These are phyloP conservation scores for Mirza zaza DNA, from an alignment of 2,113 vertebrate genomes.

Conservation along the genomic window DNA sequence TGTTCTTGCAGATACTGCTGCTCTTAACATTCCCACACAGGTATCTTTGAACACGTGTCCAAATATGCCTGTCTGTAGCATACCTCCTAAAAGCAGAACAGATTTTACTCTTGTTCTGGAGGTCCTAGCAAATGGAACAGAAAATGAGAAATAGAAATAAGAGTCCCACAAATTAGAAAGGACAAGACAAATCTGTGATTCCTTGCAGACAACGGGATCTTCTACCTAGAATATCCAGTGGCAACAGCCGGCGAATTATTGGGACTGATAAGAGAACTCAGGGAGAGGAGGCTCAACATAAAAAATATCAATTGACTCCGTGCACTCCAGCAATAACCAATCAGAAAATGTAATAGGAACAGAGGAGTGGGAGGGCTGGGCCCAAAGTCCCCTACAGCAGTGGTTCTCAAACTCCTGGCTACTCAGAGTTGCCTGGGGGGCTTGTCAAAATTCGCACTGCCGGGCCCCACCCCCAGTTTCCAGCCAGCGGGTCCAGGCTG, in stretches of 20 bases:
- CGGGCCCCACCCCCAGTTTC: background rate
- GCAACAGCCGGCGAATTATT: background rate
- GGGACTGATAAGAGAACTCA: background rate
- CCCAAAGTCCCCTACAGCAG: background rate
- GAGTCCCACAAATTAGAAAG: background rate
- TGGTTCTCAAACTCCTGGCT: background rate
- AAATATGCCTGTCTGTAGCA: no score
- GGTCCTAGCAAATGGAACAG: background rate
- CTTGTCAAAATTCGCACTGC: background rate
- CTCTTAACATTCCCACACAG: rapidly evolving
- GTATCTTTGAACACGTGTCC: rapidly evolving
- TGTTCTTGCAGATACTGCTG: background rate
- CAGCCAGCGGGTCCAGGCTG: background rate
- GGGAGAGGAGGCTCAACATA: background rate
- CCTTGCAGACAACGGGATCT: background rate
- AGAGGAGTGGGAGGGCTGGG: background rate
- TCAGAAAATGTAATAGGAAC: background rate
- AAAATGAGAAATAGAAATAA: background rate
- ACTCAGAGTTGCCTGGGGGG: background rate
- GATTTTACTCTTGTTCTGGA: background rate
- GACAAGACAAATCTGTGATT: background rate
- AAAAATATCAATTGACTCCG: background rate
- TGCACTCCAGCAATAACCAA: background rate
- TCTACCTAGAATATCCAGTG: background rate
- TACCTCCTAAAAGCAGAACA: background rate